Conservation (phyloP, 2,797 vertebrate species). For the Thamnophis elegans region DNA sequence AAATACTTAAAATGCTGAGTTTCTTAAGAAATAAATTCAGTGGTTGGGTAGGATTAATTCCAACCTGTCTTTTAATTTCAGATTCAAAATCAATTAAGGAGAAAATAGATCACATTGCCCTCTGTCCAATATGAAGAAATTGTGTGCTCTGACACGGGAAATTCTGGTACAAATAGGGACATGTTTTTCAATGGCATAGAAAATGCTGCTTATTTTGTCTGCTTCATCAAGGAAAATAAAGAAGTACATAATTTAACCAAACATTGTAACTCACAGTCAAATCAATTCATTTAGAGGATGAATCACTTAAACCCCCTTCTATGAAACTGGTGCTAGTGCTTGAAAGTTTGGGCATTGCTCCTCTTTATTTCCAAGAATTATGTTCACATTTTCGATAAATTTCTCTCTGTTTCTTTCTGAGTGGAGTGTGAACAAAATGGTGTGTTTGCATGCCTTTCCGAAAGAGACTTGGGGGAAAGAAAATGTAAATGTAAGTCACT, state of each 20-base stretch:
- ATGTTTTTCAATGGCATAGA: constrained; percentile 63
- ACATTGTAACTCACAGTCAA: constrained; percentile 64
- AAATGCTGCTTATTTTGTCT: constrained; percentile 47
- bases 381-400: constrained; percentile 44
- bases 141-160: constrained; percentile 37
- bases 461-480: constrained; percentile 23
- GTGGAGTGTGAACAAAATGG: neutral
- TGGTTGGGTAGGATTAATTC: constrained; percentile 38
- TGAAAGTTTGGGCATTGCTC: constrained; percentile 42
- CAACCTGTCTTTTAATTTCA: constrained; percentile 66
- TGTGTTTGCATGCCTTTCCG: constrained; percentile 39
- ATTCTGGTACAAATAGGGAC: constrained; percentile 49
- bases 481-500: constrained; percentile 17
- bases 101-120: constrained; percentile 68
- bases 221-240: constrained; percentile 62
- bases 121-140: constrained; percentile 57
- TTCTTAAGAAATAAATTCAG: constrained; percentile 49
- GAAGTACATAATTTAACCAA: constrained; percentile 66
- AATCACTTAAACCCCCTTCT: constrained; percentile 59
- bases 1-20: constrained; percentile 61
- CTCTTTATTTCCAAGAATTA: constrained; percentile 30
- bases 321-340: constrained; percentile 44
- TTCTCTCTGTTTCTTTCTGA: neutral
- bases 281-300: constrained; percentile 52
- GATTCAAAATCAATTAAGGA: constrained; percentile 62